Evolutionary conservation across 2,888 invertebrate genomes (phyloP).

Genomic region (Cataglyphis albicans): DNA sequence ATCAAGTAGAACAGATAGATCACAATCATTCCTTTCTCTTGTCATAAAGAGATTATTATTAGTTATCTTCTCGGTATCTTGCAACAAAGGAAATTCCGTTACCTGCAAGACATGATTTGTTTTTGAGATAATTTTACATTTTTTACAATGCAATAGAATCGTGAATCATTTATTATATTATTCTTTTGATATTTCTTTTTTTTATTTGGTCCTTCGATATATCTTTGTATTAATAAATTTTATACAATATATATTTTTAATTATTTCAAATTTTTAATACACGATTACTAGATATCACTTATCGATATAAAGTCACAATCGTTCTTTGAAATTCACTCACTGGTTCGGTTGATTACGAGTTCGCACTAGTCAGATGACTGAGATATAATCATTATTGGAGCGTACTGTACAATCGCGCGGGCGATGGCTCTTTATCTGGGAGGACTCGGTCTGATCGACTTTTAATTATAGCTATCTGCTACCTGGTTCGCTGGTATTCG

Average conservation of each 20-base stretch:
- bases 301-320: not conserved
- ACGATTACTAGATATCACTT: not conserved
- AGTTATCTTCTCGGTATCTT: not conserved
- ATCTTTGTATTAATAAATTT: not conserved
- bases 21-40: not conserved
- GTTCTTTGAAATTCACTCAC: not conserved
- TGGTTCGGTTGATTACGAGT: not conserved
- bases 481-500: conserved; percentile 33
- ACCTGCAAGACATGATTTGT: no score
- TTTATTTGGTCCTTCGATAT: not conserved
- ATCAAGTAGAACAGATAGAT: not conserved
- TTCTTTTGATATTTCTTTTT: not conserved
- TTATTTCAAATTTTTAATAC: not conserved
- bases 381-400: conserved; percentile 45
- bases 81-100: not conserved
- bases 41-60: not conserved
- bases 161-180: not conserved
- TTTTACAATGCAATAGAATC: not conserved
- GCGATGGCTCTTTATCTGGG: conserved; percentile 57
- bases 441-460: conserved; percentile 77
- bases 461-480: conserved; percentile 82
- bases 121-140: not conserved
- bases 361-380: conserved; percentile 10
- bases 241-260: not conserved
- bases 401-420: conserved; percentile 36